Base-by-base conservation (phyloP, 2,797 vertebrate genomes). In the Parotocinclus haroldoi region DNA sequence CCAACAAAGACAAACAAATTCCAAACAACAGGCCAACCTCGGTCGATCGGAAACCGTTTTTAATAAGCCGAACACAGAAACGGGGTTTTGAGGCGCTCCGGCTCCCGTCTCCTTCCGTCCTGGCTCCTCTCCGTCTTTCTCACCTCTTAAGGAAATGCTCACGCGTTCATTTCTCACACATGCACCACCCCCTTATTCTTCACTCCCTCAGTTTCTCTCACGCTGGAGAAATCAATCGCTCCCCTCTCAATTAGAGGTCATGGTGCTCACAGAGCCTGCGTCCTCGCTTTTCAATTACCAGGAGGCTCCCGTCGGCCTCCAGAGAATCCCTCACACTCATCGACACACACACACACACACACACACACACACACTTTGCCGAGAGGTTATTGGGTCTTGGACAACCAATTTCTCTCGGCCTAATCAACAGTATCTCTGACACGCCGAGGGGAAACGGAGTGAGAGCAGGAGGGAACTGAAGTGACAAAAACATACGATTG, bases 221-320 rank as follows among this genome's bases (percentile, higher is more conserved):
- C 72, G 61, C 52, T 63, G 37, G 52, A 82, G 83, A 85, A 89
- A 89, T 88, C 88, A 86, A 89, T 88, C 80, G 80, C 78, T 66
- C 62, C 78, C 78, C 83, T 86, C 85, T 87, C 87, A 86, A 85
- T 83, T 85, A 77, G 86, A 89, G 88, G 86, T 90, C 87, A 88
- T 64, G 14, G 72, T 82, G 83, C 81, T 81, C 76, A 65, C 59
- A 75, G 73, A 56, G 72, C 79, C 62, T 58, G 67, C 63, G 72
- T 84, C 77, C 81, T 66, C 68, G 83, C 82, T 88, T 89, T 89
- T 90, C 89, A 90, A 89, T 90, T 90, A 89, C 87, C 62, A 80
- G 79, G 81, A 86, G 84, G 78, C 82, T 78, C 83, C 77, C 70
- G 76, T 75, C 77, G 55, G 49, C 69, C 77, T 68, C 68, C 58